Base-by-base conservation (phyloP, 2,797 vertebrate genomes). In the Enteromius fasciolatus region DNA sequence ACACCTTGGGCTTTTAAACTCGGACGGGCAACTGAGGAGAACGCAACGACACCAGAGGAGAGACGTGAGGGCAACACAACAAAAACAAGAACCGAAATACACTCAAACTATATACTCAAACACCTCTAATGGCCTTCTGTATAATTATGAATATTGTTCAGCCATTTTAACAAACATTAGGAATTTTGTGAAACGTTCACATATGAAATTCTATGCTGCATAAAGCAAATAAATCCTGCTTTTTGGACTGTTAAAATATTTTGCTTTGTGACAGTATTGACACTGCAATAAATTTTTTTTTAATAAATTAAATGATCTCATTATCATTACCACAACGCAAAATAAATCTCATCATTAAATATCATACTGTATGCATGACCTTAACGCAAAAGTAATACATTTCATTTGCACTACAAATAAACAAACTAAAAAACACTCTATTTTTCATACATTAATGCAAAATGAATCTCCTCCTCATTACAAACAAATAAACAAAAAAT, bases 1-100 rank as follows among this genome's bases (percentile, higher is more conserved):
- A 94, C 96, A 97, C 93, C 96, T 95, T 94, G 94, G 95, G 94
- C 93, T 95, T 96, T 96, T 96, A 95, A 96, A 97, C 93, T 95
- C 96, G 90, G 94, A 90, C 94, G 95, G 95, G 94, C 96, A 97
- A 96, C 96, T 97, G 95, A 89, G 95, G 95, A 95, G 81, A 86
- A 80, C 41, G 85, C 73, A 82, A 83, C 73, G 50, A 88, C 46
- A 87, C 50, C 72, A 84, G 70, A 36, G 15, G 48, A 73, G 63
- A 81, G 61, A 87, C 25, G 17, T 79, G 72, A 85, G 66, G 48
- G 81, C 59, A 52, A 78, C 39, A 80, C 12, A 74, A 64, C 44
- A 77, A 59, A 82, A 57, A 77, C 64, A 44, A 46, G 44, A 17
- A 28, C 25, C 31, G 17, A 63, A 41, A 57, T 15, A 80, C 12